These are phyloP conservation scores for Pseudomyrmex pallidus DNA, from an alignment of 1,140 invertebrate genomes.

Conservation along the genomic window DNA sequence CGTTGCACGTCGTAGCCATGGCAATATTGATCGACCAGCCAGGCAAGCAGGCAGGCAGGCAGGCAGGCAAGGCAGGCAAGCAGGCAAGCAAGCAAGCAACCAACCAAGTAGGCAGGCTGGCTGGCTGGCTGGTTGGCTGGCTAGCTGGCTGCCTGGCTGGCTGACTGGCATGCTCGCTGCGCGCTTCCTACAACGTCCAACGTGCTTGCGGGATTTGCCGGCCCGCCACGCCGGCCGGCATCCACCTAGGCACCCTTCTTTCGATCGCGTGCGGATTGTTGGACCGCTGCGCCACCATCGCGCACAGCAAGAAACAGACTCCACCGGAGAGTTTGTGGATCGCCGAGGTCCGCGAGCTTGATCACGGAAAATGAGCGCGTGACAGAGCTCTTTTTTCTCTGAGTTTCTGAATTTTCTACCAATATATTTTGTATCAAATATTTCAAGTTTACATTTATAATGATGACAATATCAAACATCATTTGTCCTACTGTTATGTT, in stretches of 20 bases:
- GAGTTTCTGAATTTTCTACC: not conserved
- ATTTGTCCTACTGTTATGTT: no score
- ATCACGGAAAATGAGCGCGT: not conserved
- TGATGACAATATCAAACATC: no score
- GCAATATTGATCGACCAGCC: slow-evolving; percentile 80
- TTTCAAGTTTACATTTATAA: no score
- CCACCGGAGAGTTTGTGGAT: slow-evolving; percentile 17
- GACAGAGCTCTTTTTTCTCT: not conserved
- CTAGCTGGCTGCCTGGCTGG: slow-evolving; percentile 46
- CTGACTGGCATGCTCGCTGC: slow-evolving; percentile 38
- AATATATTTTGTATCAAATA: no score
- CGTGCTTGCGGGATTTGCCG: slow-evolving; percentile 53
- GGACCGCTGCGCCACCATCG: slow-evolving; percentile 28
- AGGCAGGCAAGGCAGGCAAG: slow-evolving; percentile 36
- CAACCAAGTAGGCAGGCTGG: slow-evolving; percentile 31
- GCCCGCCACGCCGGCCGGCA: slow-evolving; percentile 28
- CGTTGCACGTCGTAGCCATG: slow-evolving; percentile 78
- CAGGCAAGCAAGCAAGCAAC: slow-evolving; percentile 47
- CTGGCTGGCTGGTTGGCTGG: slow-evolving; percentile 41
- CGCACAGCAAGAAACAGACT: slow-evolving; percentile 18
- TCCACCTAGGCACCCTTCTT: slow-evolving; percentile 37
- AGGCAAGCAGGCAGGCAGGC: slow-evolving; percentile 66
- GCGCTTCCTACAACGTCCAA: slow-evolving; percentile 58
- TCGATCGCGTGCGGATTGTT: slow-evolving; percentile 44
- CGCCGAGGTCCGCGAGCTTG: not conserved